Base-by-base conservation (phyloP, 2,888 invertebrate species). In the Aelia acuminata region DNA sequence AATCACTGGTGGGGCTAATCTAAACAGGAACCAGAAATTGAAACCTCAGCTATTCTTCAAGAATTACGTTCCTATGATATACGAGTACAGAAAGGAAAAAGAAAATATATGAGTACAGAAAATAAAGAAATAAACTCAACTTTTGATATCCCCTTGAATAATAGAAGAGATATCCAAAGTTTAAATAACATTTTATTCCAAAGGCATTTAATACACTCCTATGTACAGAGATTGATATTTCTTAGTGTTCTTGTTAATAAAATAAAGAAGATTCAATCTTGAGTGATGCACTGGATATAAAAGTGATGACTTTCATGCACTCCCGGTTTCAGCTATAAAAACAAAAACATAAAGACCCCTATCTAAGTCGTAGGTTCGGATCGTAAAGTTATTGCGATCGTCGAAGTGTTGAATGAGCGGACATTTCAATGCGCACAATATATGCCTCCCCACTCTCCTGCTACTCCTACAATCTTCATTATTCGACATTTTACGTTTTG, bases 371-470 rank as follows among this genome's bases (percentile, higher is more conserved):
- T 31, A 18, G 31, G 63, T 63, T 31, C 18, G 31, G 63, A 31
- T 63, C 31, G 63, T 70, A 35, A 70, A 70, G 63, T 70, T 70
- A 70, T 70, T 31, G 63, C 63, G 18, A 20, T 70, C 5, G 63
- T 35, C 20, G 31, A 20, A 70, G 63, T 35, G 63, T n/a, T n/a
- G 20, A 70, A 7, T 70, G 18, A 31, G 35, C 57, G 13, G 22
- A 10, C 43, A 70, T 35, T 70, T 70, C 15, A 35, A 35, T 20
- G 63, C 35, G 63, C 4, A 4, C 0, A 35, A n/a, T n/a, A n/a
- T n/a, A n/a, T n/a, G n/a, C n/a, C n/a, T n/a, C n/a, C n/a, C n/a
- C n/a, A n/a, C n/a, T n/a, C n/a, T n/a, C n/a, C n/a, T n/a, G n/a
- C n/a, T n/a, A 5, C 7, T n/a, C 3, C 10, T 15, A 1, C 7